Evolutionary conservation across 2,113 vertebrate genomes (phyloP), one percentile per base, ranked within the genome.

Genomic region (Vulpes vulpes): DNA sequence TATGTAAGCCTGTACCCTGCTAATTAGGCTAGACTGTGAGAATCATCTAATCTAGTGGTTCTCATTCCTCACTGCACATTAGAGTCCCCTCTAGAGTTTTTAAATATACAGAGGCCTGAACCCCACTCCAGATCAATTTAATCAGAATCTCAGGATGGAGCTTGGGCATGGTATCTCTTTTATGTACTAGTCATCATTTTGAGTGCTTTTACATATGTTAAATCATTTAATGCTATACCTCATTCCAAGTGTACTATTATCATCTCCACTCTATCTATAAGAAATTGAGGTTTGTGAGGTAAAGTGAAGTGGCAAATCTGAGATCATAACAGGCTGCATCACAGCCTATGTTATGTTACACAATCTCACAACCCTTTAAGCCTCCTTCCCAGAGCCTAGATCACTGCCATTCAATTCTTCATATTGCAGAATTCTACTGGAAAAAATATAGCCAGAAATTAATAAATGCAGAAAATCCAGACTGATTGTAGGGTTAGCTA

Each of bases 221-320:
- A 94, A 88, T 85, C 81, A 80, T 85, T 95, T 94, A 76, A 89
- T 83, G 57, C 35, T 79, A 67, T 2, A 85, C 23, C 27, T 64
- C 10, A 65, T 92, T 30, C 89, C 60, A 84, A 6, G 89, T 16
- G 73, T 60, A 92, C 32, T 80, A 76, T 84, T 86, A 90, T 89
- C 59, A 88, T 69, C 30, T 88, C 43, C 16, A 30, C 65, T 92
- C 73, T 62, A 74, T 91, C 65, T 55, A 5, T 60, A 82, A 92
- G 62, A 38, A 92, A 92, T 20, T 83, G 67, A 97, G 14, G 80
- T 11, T 92, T 87, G 92, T 57, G 49, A 87, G 57, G 80, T 35
- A 91, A 94, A 95, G 23, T 80, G 59, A 93, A 91, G 32, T 32
- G 32, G 25, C 32, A 94, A 79, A 59, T 82, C 14, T n/a, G 51